Evolutionary conservation across 2,113 vertebrate genomes (phyloP), one percentile per base, ranked within the genome.

Genomic region (Myodes glareolus): DNA sequence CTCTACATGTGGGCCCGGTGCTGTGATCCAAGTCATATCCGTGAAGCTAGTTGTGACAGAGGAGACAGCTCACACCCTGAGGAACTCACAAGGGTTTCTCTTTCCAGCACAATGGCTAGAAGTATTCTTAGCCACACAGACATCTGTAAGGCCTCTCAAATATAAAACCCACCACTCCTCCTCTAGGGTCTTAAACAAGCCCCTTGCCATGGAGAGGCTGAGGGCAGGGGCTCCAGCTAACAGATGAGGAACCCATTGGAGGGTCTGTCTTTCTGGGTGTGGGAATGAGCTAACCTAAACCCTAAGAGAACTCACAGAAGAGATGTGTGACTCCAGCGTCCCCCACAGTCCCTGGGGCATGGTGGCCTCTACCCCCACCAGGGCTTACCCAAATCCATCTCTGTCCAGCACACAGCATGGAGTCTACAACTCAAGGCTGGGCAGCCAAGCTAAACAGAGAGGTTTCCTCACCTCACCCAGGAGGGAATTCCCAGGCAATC

Each of bases 381-480:
- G 8, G 76, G 52, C 95, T 89, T 82, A 70, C 63, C 50, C n/a
- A 77, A 61, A 47, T 88, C 73, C 17, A 14, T 88, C 92, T 85
- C 75, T 14, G n/a, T 75, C 80, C 80, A 73, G 80, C 88, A 10
- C 92, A 11, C 90, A 72, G 96, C 95, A 17, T 81, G 95, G 90
- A 92, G 90, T 92, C 55, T 21, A 39, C 85, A 93, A 96, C 93
- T 90, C 96, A 63, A 72, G 77, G 70, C 5, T 10, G 82, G 72
- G 93, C 73, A 4, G 96, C 97, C 97, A 98, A 98, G 96, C 96
- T 86, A 97, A 98, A 98, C 96, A 98, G 96, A 86, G 93, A 87
- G 96, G 88, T 73, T 90, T 95, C 97, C 90, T 93, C 76, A 98
- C 97, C 97, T 98, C 36, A 23, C 92, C 88, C 96, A 81, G 94